phyloP scores from a whole-genome alignment of 1,140 invertebrate species.

The Bombyx mandarina region DNA sequence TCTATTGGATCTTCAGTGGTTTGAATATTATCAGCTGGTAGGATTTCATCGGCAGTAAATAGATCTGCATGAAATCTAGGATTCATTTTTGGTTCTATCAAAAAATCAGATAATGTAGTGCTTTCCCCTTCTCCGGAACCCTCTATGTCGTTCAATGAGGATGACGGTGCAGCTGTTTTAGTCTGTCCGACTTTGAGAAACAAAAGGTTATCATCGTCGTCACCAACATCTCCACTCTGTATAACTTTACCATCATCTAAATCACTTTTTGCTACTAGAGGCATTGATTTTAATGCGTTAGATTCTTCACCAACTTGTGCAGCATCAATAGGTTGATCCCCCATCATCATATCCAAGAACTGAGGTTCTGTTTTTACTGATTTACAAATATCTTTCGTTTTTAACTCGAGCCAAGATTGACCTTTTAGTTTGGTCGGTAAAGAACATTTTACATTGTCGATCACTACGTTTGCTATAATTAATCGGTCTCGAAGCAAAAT shows the following conservation, averaged over 20 bases:
- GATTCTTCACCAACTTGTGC: slow-evolving; percentile 48
- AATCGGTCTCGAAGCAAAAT: slow-evolving; percentile 71
- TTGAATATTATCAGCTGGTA: slow-evolving; percentile 32
- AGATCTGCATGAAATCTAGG: slow-evolving; percentile 28
- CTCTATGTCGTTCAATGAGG: slow-evolving; percentile 37
- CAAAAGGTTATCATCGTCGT: slow-evolving; percentile 56
- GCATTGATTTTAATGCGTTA: slow-evolving; percentile 51
- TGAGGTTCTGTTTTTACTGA: slow-evolving; percentile 39
- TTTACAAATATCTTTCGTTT: slow-evolving; percentile 71
- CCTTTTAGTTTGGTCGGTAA: slow-evolving; percentile 64
- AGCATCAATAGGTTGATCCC: slow-evolving; percentile 69
- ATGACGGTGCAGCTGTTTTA: slow-evolving; percentile 19
- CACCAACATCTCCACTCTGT: slow-evolving; percentile 32
- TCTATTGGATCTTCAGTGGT: slow-evolving; percentile 47
- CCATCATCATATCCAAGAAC: slow-evolving; percentile 73
- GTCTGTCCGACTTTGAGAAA: slow-evolving; percentile 45
- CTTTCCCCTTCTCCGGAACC: slow-evolving; percentile 54
- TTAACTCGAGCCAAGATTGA: slow-evolving; percentile 70
- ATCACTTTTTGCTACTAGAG: slow-evolving; percentile 45
- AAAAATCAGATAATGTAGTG: slow-evolving; percentile 38
- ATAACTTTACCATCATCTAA: slow-evolving; percentile 58
- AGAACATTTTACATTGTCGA: slow-evolving; percentile 71
- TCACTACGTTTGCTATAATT: slow-evolving; percentile 62
- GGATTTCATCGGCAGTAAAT: slow-evolving; percentile 32
- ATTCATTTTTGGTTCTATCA: slow-evolving; percentile 27